Conservation (phyloP, 2,888 invertebrate species). For the Xanthorhoe designata region DNA sequence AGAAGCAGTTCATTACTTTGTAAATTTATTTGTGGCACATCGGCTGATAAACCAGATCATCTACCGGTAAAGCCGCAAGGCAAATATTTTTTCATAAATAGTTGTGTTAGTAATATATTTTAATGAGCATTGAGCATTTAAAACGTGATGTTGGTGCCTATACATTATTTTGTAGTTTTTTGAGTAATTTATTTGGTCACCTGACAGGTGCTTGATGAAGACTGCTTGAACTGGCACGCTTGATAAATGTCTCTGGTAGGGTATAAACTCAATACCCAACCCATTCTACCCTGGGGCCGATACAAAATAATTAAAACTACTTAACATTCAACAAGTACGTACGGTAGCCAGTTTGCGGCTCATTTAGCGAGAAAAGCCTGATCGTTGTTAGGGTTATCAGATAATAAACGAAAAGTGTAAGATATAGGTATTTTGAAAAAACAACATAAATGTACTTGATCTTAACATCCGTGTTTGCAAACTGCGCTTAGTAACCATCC, state of each 20-base stretch:
- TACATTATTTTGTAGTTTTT: slow-evolving; percentile 6
- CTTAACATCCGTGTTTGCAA: too few species aligned
- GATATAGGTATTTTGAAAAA: too few species aligned
- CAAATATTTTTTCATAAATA: too few species aligned
- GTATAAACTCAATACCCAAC: slow-evolving; percentile 54
- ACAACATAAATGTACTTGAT: too few species aligned
- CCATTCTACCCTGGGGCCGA: slow-evolving; percentile 65
- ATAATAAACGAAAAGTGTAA: background rate
- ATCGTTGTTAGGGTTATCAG: slow-evolving; percentile 37
- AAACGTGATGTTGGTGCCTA: slow-evolving; percentile 1
- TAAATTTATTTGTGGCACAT: background rate
- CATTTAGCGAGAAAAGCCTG: slow-evolving; percentile 61
- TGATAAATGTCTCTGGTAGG: slow-evolving; percentile 71
- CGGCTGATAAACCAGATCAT: background rate
- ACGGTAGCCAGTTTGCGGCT: slow-evolving; percentile 73
- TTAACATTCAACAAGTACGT: slow-evolving; percentile 82
- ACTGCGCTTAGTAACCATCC: too few species aligned
- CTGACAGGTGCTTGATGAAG: slow-evolving; percentile 20
- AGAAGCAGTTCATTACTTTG: background rate
- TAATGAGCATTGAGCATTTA: background rate
- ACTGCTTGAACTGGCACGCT: slow-evolving; percentile 35
- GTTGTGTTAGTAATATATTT: background rate
- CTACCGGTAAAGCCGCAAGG: background rate
- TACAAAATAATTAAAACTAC: slow-evolving; percentile 84
- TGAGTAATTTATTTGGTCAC: slow-evolving; percentile 12